phyloP scores from a whole-genome alignment of 2,797 vertebrate species.

The Pelobates cultripes region DNA sequence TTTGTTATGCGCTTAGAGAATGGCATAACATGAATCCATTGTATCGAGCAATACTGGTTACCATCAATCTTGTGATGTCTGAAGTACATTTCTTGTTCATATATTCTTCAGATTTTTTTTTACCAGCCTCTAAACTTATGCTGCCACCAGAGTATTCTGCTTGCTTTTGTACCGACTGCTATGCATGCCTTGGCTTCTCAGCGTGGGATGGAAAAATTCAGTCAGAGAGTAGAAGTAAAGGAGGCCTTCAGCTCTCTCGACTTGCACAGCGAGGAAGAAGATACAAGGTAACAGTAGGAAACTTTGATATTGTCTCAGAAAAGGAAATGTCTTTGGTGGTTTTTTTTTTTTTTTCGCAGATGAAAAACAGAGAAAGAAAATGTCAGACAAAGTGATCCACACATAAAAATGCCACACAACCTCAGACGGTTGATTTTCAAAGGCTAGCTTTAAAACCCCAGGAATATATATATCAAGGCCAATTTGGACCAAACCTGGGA shows the following conservation, averaged over 20 bases:
- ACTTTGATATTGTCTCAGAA: conserved; percentile 57
- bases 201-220: conserved; percentile 56
- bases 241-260: conserved; percentile 47
- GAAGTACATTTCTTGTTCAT: conserved; percentile 57
- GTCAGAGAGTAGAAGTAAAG: conserved; percentile 58
- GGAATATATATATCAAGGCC: conserved; percentile 7
- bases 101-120: conserved; percentile 47
- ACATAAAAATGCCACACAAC: conserved; percentile 50
- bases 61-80: conserved; percentile 54
- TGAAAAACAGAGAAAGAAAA: conserved; percentile 58
- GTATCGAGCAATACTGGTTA: conserved; percentile 52
- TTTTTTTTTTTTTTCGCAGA: conserved; percentile 50
- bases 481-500: neutral
- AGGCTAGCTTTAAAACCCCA: conserved; percentile 11
- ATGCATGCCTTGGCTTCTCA: conserved; percentile 40
- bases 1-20: conserved; percentile 43
- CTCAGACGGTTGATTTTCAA: conserved; percentile 20
- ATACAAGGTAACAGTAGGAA: conserved; percentile 55
- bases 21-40: conserved; percentile 52
- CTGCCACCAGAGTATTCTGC: conserved; percentile 53
- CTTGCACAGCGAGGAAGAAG: conserved; percentile 50
- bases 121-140: conserved; percentile 40
- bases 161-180: conserved; percentile 55
- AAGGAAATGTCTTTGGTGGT: conserved; percentile 57
- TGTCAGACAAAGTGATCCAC: conserved; percentile 38